Evolutionary conservation across 2,797 vertebrate genomes (phyloP), one percentile per base, ranked within the genome.

Genomic region (Neomorphus geoffroyi): DNA sequence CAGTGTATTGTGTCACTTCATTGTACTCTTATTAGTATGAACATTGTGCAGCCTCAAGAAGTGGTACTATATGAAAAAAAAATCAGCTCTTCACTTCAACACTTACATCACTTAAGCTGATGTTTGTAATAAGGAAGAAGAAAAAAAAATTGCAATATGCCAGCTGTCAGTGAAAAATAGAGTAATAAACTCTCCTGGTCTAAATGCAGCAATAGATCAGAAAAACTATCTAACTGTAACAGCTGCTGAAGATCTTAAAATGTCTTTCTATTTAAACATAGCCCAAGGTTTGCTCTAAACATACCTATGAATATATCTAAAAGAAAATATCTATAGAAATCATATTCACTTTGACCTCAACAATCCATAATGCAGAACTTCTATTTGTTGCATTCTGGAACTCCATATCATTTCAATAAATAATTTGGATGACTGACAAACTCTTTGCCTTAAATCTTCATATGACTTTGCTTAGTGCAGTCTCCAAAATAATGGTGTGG

Each of bases 141-240:
- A 54, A 87, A 90, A 90, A 90, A 89, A 73, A 70, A 10, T 3
- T 53, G 46, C 46, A 86, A 27, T 85, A 87, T 73, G 17, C 41
- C 57, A 86, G 13, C 28, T 81, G 60, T 72, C 61, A 77, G 35
- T 69, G 60, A 85, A 93, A 93, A 88, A 90, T 33, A 5, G 43
- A 57, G 70, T 45, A 88, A 83, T 87, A 93, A 91, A 86, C 48
- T 60, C 48, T 46, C 28, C n/a, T 64, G 26, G 48, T 81, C 24
- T 80, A 96, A 93, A 95, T 74, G 62, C 57, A 82, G 69, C 69
- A 88, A 66, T 93, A 92, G 56, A 92, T 94, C 93, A 94, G 77
- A 80, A 96, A 90, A 94, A 57, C 39, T 57, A 39, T 61, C 48
- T 74, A 81, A 86, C 85, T 23, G 17, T 77, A 94, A 74, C 57